phyloP scores from a whole-genome alignment of 2,888 invertebrate species.

The Drosophila meridiana region DNA sequence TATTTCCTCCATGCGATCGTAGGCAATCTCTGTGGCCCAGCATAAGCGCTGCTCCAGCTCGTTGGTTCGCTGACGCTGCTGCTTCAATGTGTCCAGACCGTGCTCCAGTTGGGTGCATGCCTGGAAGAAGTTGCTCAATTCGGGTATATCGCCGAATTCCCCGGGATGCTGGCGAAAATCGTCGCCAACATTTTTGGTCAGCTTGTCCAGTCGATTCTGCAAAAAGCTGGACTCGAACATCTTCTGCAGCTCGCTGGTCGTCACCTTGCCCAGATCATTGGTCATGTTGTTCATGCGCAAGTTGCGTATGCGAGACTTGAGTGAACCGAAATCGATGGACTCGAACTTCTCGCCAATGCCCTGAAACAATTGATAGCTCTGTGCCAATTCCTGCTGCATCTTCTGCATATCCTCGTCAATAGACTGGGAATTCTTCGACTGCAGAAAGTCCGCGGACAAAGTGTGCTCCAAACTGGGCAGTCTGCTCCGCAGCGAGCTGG shows the following conservation, averaged over 20 bases:
- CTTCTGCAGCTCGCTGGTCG: slow-evolving; percentile 62
- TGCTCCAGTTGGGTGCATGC: slow-evolving; percentile 82
- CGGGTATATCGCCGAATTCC: slow-evolving; percentile 83
- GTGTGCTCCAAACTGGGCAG: slow-evolving; percentile 30
- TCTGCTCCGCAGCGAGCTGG: slow-evolving; percentile 17
- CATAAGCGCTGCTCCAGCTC: slow-evolving; percentile 72
- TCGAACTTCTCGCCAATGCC: slow-evolving; percentile 79
- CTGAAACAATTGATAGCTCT: slow-evolving; percentile 81
- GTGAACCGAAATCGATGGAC: slow-evolving; percentile 74
- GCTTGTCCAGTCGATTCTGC: slow-evolving; percentile 68
- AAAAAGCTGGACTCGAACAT: slow-evolving; percentile 71
- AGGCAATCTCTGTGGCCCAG: slow-evolving; percentile 74
- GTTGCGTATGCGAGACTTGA: slow-evolving; percentile 79
- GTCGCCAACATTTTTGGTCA: slow-evolving; percentile 71
- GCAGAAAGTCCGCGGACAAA: slow-evolving; percentile 40
- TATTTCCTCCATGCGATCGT: slow-evolving; percentile 76
- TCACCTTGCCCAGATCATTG: slow-evolving; percentile 53
- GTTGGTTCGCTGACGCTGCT: slow-evolving; percentile 71
- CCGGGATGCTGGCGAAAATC: slow-evolving; percentile 82
- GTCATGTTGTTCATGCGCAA: slow-evolving; percentile 68
- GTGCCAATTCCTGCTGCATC: slow-evolving; percentile 76
- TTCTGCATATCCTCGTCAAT: slow-evolving; percentile 77
- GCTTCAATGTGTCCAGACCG: slow-evolving; percentile 73
- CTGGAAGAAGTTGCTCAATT: slow-evolving; percentile 81
- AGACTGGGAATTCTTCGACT: slow-evolving; percentile 45